phyloP scores from a whole-genome alignment of 2,888 invertebrate genomes.

The Acanthopleura granulata region DNA sequence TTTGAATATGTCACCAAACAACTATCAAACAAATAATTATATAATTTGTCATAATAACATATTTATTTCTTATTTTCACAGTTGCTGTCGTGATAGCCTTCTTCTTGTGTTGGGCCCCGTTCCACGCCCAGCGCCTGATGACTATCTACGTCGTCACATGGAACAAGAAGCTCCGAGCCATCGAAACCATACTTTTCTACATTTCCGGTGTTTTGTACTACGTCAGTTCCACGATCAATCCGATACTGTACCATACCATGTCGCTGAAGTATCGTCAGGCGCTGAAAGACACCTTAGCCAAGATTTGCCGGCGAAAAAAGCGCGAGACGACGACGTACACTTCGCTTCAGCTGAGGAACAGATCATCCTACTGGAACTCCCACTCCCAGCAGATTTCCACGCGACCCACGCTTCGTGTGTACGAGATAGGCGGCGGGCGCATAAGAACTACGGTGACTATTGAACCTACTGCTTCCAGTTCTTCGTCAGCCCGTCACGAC shows the following conservation, averaged over 20 bases:
- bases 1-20: too few species aligned
- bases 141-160: conserved; percentile 76
- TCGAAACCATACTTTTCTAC: conserved; percentile 82
- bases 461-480: neutral
- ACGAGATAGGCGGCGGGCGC: neutral
- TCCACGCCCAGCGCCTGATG: conserved; percentile 71
- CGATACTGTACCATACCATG: conserved; percentile 94
- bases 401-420: neutral
- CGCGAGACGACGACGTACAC: conserved; percentile 18
- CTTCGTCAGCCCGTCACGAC: neutral
- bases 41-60: too few species aligned
- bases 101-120: conserved; percentile 67
- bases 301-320: conserved; percentile 35
- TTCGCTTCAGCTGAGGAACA: neutral
- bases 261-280: conserved; percentile 93
- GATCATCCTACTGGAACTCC: neutral
- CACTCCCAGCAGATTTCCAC: neutral
- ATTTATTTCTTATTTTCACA: conserved; percentile 35
- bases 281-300: conserved; percentile 78
- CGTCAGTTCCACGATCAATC: conserved; percentile 92
- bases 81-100: conserved; percentile 67
- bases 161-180: conserved; percentile 70
- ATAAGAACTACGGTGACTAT: neutral
- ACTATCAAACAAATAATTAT: too few species aligned
- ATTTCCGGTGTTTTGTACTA: conserved; percentile 91